A percentile compares a stretch with the other conserved stretches of the same genome.
Evolutionary conservation across 2,888 invertebrate genomes (phyloP).

Genomic region (Phorcus lineatus): DNA sequence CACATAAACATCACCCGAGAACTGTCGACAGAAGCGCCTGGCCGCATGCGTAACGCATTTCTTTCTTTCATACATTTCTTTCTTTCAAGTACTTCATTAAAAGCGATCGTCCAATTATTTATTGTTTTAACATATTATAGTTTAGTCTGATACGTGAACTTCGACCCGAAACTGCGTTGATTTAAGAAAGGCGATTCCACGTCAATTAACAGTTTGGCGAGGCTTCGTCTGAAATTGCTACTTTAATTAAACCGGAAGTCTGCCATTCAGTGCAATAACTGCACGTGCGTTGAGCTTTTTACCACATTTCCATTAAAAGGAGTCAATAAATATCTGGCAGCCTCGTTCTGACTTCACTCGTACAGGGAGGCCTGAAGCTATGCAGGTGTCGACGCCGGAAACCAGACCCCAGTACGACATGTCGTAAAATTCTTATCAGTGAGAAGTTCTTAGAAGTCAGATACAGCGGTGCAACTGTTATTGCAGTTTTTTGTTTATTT

Average conservation of each 20-base stretch:
- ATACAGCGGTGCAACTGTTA: not conserved
- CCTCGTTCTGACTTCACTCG: slow-evolving; percentile 2
- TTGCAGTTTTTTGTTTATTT: slow-evolving; percentile 5
- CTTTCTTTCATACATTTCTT: no score
- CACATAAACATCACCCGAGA: not conserved
- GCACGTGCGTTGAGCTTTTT: slow-evolving; percentile 11
- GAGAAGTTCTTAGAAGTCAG: not conserved
- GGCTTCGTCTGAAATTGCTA: slow-evolving; percentile 7
- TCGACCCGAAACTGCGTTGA: not conserved
- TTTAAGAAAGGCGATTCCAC: not conserved
- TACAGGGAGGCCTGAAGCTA: not conserved
- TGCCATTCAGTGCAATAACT: slow-evolving; percentile 22
- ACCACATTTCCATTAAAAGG: slow-evolving; percentile 16
- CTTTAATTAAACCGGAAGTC: slow-evolving; percentile 25
- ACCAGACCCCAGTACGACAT: slow-evolving; percentile 17
- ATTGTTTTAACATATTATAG: slow-evolving; percentile 1
- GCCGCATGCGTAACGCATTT: no score
- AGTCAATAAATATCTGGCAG: slow-evolving; percentile 23
- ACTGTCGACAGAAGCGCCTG: not conserved
- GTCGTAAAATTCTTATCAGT: slow-evolving; percentile 22
- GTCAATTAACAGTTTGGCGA: not conserved
- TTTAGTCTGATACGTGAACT: not conserved
- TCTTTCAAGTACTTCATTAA: no score
- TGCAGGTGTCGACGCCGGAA: slow-evolving; percentile 24
- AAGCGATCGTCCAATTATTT: not conserved